phyloP scores from a whole-genome alignment of 2,797 vertebrate species.

The Dendrocincla fuliginosa region DNA sequence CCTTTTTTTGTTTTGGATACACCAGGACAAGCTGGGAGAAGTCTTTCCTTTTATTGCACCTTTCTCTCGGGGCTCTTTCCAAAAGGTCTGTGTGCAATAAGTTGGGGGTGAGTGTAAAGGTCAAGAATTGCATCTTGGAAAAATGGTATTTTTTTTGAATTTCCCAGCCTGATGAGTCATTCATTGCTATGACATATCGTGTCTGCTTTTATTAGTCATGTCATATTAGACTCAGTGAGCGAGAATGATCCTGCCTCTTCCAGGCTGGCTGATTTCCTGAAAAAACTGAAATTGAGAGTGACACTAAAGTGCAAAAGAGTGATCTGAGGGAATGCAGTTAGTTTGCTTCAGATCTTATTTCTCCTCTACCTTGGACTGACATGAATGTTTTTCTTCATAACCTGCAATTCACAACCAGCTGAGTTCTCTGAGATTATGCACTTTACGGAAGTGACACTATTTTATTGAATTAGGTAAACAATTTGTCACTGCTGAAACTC shows the following conservation, averaged over 20 bases:
- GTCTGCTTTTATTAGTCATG: slow-evolving; percentile 70
- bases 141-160: slow-evolving; percentile 15
- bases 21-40: not conserved
- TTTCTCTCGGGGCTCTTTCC: not conserved
- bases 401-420: slow-evolving; percentile 52
- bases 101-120: slow-evolving; percentile 42
- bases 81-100: not conserved
- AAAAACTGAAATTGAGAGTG: slow-evolving; percentile 54
- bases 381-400: slow-evolving; percentile 60
- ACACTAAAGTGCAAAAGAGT: slow-evolving; percentile 66
- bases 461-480: slow-evolving; percentile 76
- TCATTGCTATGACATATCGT: slow-evolving; percentile 61
- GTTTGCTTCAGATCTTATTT: slow-evolving; percentile 65
- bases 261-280: slow-evolving; percentile 19
- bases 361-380: slow-evolving; percentile 35
- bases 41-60: not conserved
- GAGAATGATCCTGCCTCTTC: slow-evolving; percentile 27
- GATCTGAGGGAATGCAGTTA: slow-evolving; percentile 64
- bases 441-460: slow-evolving; percentile 49
- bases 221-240: slow-evolving; percentile 54
- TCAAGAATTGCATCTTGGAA: not conserved
- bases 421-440: slow-evolving; percentile 54
- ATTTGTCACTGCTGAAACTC: slow-evolving; percentile 63
- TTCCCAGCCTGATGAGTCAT: slow-evolving; percentile 52
- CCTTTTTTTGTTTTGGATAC: not conserved